Percentiles rank a stretch among this genome's conserved stretches.
These are phyloP conservation scores for Hydraecia micacea DNA, from an alignment of 2,888 invertebrate genomes.

Conservation along the genomic window DNA sequence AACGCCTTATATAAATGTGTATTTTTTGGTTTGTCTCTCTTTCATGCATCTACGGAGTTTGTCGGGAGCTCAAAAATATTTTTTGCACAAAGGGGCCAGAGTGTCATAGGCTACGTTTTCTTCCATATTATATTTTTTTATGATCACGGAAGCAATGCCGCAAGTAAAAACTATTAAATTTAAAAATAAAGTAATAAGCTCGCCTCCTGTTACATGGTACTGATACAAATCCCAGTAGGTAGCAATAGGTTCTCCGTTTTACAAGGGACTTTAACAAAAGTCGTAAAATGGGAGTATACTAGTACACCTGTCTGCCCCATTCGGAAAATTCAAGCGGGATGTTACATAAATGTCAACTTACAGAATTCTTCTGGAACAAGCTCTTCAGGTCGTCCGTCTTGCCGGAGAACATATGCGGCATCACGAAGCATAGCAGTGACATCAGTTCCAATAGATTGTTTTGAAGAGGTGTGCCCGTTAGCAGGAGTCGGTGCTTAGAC, in stretches of 20 bases:
- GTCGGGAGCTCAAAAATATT: not conserved
- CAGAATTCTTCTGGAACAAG: constrained; percentile 94
- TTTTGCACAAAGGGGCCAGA: not conserved
- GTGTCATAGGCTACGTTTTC: not conserved
- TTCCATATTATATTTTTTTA: too few relatives aligned
- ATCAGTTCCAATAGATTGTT: constrained; percentile 98
- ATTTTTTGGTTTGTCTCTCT: not conserved
- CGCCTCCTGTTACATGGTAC: too few relatives aligned
- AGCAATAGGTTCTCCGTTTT: not conserved
- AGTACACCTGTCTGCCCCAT: not conserved
- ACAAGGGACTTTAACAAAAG: not conserved
- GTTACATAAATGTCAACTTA: constrained; percentile 69
- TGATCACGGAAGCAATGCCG: too few relatives aligned
- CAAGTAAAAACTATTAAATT: not conserved
- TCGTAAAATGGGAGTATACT: not conserved
- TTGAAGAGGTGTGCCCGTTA: constrained; percentile 99
- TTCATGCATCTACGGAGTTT: not conserved
- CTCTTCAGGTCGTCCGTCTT: constrained; percentile 96
- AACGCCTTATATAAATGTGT: too few relatives aligned
- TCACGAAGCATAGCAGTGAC: constrained; percentile 98
- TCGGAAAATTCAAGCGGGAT: too few relatives aligned
- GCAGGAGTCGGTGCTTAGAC: constrained; percentile 95
- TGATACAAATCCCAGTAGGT: not conserved
- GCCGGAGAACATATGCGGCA: constrained; percentile 98
- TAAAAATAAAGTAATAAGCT: not conserved